A percentile compares a stretch with the other conserved stretches of the same genome.
Conservation (phyloP, 2,888 invertebrate species). For the Agriopis aurantiaria region DNA sequence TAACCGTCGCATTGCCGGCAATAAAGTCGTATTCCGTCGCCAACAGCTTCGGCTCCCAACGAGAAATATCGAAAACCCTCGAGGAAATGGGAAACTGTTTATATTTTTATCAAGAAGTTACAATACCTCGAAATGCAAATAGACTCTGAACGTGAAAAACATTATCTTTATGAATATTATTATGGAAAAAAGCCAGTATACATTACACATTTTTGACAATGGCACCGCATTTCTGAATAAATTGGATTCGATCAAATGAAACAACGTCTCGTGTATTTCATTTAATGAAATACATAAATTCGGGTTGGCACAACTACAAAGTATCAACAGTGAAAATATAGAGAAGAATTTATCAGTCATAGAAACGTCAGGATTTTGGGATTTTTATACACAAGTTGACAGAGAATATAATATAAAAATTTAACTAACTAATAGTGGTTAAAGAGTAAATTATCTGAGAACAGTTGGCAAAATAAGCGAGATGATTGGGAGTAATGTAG, state of each 20-base stretch:
- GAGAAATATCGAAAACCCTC: conserved; percentile 33
- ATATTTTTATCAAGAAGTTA: conserved; percentile 23
- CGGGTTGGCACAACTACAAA: conserved; percentile 85
- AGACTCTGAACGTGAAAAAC: conserved; percentile 21
- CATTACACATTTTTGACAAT: conserved; percentile 24
- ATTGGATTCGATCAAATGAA: conserved; percentile 34
- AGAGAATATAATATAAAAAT: conserved; percentile 40
- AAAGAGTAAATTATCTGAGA: conserved; percentile 43
- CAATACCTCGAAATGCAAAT: conserved; percentile 28
- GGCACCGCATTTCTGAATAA: conserved; percentile 11
- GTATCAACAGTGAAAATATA: conserved; percentile 77
- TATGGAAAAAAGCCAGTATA: conserved; percentile 16
- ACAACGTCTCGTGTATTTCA: conserved; percentile 63
- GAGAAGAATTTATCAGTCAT: conserved; percentile 71
- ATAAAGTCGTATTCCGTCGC: conserved; percentile 30
- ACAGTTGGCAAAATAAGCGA: conserved; percentile 47
- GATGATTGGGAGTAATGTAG: conserved; percentile 40
- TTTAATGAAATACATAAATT: conserved; percentile 85
- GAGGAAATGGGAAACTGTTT: conserved; percentile 28
- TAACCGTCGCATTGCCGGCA: conserved; percentile 38
- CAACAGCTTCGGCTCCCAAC: conserved; percentile 25
- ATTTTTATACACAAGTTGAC: conserved; percentile 40
- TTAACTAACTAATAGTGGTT: conserved; percentile 43
- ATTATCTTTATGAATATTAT: conserved; percentile 26
- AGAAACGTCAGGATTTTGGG: conserved; percentile 49